phyloP scores from a whole-genome alignment of 2,888 invertebrate species.

The Acrobeloides nanus region DNA sequence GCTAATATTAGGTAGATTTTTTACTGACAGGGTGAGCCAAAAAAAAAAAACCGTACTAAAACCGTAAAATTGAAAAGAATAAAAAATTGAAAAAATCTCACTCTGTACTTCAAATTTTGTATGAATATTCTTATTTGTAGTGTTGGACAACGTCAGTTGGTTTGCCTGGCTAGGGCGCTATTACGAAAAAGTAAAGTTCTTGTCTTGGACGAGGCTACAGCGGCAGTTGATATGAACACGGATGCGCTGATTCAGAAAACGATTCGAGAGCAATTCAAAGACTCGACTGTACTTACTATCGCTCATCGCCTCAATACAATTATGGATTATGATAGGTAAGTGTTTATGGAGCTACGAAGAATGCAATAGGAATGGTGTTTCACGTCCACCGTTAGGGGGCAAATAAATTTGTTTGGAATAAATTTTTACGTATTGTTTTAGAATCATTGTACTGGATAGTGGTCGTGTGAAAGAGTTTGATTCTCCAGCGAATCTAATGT shows the following conservation, averaged over 20 bases:
- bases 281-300: conserved; percentile 81
- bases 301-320: conserved; percentile 87
- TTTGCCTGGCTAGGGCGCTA: conserved; percentile 46
- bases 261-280: conserved; percentile 74
- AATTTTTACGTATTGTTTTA: conserved; percentile 6
- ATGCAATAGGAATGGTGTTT: too few relatives aligned
- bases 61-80: too few relatives aligned
- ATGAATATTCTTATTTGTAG: conserved; percentile 1
- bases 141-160: conserved; percentile 29
- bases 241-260: conserved; percentile 60
- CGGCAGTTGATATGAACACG: conserved; percentile 60
- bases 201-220: conserved; percentile 63
- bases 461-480: conserved; percentile 56
- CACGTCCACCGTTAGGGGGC: too few relatives aligned
- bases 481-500: conserved; percentile 53
- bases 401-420: background rate
- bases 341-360: too few relatives aligned
- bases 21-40: conserved; percentile 2
- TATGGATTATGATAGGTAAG: conserved; percentile 80
- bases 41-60: too few relatives aligned
- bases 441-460: conserved; percentile 56
- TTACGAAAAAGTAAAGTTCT: conserved; percentile 60
- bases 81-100: too few relatives aligned
- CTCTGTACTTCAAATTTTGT: conserved; percentile 4
- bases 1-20: conserved; percentile 66